Base-by-base conservation (phyloP, 35 echinoderm and acorn worm genomes). In the Holothuria glaberrima region DNA sequence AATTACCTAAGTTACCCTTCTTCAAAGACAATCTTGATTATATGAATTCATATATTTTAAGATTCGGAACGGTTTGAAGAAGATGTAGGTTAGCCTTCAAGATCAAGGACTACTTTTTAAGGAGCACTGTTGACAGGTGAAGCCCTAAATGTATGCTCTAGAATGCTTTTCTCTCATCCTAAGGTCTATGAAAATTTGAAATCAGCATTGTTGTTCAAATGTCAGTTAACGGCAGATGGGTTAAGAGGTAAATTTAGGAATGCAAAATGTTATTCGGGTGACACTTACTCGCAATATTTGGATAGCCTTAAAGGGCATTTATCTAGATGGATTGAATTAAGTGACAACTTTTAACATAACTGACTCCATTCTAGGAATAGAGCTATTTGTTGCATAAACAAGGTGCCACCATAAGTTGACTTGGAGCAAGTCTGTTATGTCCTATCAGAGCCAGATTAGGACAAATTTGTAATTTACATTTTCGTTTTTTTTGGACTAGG, bases 161-260 rank as follows among this genome's bases (percentile, higher is more conserved):
- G 64, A 22, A 85, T 91, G 81, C 79, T 64, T 59, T 59, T 13
- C 73, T 52, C 58, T 31, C 36, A 72, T 38, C 17, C 90, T 5
- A 60, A 54, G 26, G 90, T 71, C 54, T 91, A 91, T 63, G 21
- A 71, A 26, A 75, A 56, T 30, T n/a, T 91, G 0, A 92, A 92
- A 26, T 56, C 20, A 2, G 91, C 91, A 13, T 25, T 93, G 21
- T 69, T 93, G 73, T 54, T 61, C 71, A 93, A 83, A 31, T 93
- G 68, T 82, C 86, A 79, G 6, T 58, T 93, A 20, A 88, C 72
- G 10, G 91, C 87, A 35, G 91, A 93, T 58, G 91, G 91, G 24
- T 93, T 89, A 52, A 80, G 86, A 31, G 58, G 21, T 4, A 93
- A 93, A 71, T 93, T 82, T 57, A 62, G 85, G 56, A 62, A 70